Conservation (phyloP, 2,113 vertebrate genomes). For the Salvelinus sp. region DNA sequence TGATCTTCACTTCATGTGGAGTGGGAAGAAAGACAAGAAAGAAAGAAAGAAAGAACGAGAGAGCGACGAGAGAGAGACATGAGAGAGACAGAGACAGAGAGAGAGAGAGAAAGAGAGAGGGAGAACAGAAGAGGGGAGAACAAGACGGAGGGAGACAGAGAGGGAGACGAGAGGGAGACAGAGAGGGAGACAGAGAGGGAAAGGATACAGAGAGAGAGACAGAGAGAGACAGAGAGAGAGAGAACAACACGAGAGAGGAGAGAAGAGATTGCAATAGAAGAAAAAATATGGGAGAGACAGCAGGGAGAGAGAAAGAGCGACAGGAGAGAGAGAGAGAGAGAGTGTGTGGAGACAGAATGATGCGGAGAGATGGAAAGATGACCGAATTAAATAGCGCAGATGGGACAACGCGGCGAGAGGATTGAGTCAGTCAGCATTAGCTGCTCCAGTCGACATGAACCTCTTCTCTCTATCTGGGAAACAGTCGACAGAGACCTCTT, state of each 20-base stretch:
- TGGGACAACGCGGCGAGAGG: conserved; percentile 9
- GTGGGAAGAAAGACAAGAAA: conserved; percentile 13
- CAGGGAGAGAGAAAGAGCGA: neutral
- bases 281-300: neutral
- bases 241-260: conserved; percentile 10
- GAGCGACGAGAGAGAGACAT: too few relatives aligned
- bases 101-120: neutral
- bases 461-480: too few relatives aligned
- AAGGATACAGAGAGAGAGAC: neutral
- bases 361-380: conserved; percentile 15
- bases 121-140: conserved; percentile 7
- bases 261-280: neutral
- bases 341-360: conserved; percentile 8
- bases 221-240: too few relatives aligned
- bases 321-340: too few relatives aligned
- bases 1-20: conserved; percentile 16
- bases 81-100: neutral
- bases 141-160: neutral
- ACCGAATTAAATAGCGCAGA: neutral
- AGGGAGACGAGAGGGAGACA: conserved; percentile 8
- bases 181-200: neutral
- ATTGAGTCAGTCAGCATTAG: neutral
- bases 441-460: too few relatives aligned
- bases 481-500: too few relatives aligned
- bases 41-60: neutral